phyloP scores from a whole-genome alignment of 2,888 invertebrate species.

The Macroteleia sp. region DNA sequence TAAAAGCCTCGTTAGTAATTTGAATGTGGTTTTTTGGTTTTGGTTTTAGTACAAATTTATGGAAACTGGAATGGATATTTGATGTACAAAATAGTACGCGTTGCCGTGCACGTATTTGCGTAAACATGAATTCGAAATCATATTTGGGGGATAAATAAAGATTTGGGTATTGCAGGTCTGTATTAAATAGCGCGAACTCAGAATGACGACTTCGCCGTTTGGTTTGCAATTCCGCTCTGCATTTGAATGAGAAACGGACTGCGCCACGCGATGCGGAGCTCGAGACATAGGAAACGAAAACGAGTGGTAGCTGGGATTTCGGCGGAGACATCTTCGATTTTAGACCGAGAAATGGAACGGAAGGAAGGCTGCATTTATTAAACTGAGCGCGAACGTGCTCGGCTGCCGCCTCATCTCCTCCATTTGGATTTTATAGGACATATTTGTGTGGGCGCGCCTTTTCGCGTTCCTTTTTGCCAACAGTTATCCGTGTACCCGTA shows the following conservation, averaged over 20 bases:
- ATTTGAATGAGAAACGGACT: slow-evolving; percentile 72
- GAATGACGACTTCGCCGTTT: slow-evolving; percentile 64
- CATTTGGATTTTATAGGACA: slow-evolving; percentile 44
- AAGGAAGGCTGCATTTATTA: slow-evolving; percentile 79
- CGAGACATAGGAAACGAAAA: slow-evolving; percentile 45
- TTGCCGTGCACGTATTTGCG: slow-evolving; percentile 29
- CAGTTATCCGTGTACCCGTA: slow-evolving; percentile 14
- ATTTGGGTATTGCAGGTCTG: slow-evolving; percentile 34
- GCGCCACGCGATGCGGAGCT: slow-evolving; percentile 30
- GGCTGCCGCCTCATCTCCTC: slow-evolving; percentile 50
- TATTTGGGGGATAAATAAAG: slow-evolving; percentile 52
- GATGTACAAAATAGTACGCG: no score
- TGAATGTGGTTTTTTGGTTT: no score
- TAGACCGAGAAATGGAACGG: slow-evolving; percentile 76
- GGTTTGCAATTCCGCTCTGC: slow-evolving; percentile 71
- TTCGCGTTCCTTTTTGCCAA: slow-evolving; percentile 14
- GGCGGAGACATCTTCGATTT: slow-evolving; percentile 66
- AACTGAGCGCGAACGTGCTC: slow-evolving; percentile 74
- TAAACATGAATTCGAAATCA: slow-evolving; percentile 52
- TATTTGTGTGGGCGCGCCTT: slow-evolving; percentile 37
- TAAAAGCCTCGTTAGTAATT: no score
- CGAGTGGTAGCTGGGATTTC: slow-evolving; percentile 46
- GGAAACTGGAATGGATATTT: no score
- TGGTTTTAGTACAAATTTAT: no score
- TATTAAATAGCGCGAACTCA: slow-evolving; percentile 53